Conservation (phyloP, 2,113 vertebrate genomes). For the Todiramphus chloris region DNA sequence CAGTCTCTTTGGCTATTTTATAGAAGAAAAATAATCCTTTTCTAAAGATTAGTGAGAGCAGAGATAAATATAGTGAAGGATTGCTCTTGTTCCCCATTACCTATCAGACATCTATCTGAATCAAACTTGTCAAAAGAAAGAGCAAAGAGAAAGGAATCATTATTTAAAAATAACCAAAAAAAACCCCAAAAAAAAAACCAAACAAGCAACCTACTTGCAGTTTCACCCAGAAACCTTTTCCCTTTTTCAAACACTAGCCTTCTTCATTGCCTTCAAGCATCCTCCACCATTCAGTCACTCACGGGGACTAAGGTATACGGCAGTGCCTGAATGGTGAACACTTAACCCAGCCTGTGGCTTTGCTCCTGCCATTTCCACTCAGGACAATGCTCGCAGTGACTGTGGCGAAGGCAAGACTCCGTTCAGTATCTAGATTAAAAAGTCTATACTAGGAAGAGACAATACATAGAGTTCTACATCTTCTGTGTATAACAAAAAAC, state of each 20-base stretch:
- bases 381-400: background rate
- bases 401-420: background rate
- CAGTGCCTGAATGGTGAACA: background rate
- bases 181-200: too few species aligned
- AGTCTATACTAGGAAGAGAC: background rate
- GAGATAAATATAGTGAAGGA: background rate
- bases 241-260: background rate
- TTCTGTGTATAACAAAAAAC: background rate
- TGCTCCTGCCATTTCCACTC: too few species aligned
- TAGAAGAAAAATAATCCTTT: background rate
- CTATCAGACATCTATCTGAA: background rate
- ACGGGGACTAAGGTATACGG: rapidly evolving
- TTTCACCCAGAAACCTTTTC: background rate
- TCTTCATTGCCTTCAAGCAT: background rate
- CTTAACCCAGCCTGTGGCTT: background rate
- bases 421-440: background rate
- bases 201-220: background rate
- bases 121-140: background rate
- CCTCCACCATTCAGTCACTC: background rate
- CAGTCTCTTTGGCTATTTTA: background rate
- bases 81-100: background rate
- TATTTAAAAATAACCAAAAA: background rate
- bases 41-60: background rate
- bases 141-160: background rate
- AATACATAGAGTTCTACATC: background rate